phyloP scores from a whole-genome alignment of 2,888 invertebrate species.

The Temnothorax unifasciatus region DNA sequence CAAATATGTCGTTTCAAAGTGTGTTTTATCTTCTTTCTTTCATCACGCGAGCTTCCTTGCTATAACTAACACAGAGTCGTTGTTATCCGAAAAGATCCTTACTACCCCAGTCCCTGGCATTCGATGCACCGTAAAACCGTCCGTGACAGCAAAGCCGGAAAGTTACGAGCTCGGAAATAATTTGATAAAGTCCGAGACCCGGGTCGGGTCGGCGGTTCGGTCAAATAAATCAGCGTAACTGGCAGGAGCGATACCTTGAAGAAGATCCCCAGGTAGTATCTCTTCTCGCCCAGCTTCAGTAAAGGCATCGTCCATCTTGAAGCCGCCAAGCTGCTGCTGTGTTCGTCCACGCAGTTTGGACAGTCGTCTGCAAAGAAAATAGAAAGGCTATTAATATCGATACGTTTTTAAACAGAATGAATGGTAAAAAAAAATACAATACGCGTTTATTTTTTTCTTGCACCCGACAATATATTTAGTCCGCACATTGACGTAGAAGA shows the following conservation, averaged over 20 bases:
- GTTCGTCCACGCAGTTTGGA: slow-evolving; percentile 93
- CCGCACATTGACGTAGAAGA: background rate
- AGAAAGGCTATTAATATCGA: slow-evolving; percentile 35
- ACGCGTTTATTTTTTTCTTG: background rate
- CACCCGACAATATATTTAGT: background rate
- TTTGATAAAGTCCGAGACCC: slow-evolving; percentile 70
- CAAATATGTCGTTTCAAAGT: background rate
- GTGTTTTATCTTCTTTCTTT: slow-evolving; percentile 30
- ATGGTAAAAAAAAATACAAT: background rate
- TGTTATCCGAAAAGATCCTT: slow-evolving; percentile 63
- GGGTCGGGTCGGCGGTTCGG: slow-evolving; percentile 55
- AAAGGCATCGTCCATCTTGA: slow-evolving; percentile 97
- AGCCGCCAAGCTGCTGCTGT: slow-evolving; percentile 87
- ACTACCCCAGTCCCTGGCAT: slow-evolving; percentile 57
- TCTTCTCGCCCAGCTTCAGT: slow-evolving; percentile 94
- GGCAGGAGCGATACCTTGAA: slow-evolving; percentile 91
- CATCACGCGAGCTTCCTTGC: slow-evolving; percentile 19
- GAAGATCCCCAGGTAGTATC: slow-evolving; percentile 96
- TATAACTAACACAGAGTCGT: slow-evolving; percentile 4
- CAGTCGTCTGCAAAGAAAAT: slow-evolving; percentile 89
- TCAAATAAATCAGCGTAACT: slow-evolving; percentile 70
- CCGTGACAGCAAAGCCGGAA: slow-evolving; percentile 61
- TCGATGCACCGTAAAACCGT: slow-evolving; percentile 72
- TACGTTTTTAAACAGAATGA: slow-evolving; percentile 5
- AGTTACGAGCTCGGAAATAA: slow-evolving; percentile 73